Evolutionary conservation across 2,888 invertebrate genomes (phyloP), one percentile per base, ranked within the genome.

Genomic region (Hirtodrosophila alboralis): DNA sequence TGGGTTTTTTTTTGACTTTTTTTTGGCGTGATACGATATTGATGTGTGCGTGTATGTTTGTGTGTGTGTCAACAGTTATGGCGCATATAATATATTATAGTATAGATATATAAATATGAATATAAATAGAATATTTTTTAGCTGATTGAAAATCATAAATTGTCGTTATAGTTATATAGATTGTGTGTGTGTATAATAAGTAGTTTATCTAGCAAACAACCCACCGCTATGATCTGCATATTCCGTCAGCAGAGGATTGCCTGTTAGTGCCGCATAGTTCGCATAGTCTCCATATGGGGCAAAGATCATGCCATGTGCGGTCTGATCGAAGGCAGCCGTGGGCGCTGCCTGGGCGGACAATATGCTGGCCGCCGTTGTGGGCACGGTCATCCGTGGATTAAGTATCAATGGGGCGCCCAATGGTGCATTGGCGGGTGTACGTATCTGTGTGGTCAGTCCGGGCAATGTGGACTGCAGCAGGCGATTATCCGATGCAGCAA

Each of bases 151-250:
- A 34, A 63, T 61, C 56, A 56, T 49, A 47, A 41, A 21, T 52
- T 57, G 48, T 73, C 41, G 61, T 62, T 54, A 60, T 53, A 54
- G 36, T 51, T 56, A 62, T 61, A 59, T 60, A 43, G 47, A 60
- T 69, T 51, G 30, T 52, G 21, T 40, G 14, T 31, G 43, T 44
- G 14, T 33, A 45, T 12, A 23, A 6, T 14, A 31, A 30, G 21
- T 40, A 64, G 54, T 78, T 95, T 93, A 95, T 93, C 95, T 94
- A 92, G 95, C 95, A 93, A 95, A 95, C 92, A 95, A 95, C 97
- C 96, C 97, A 97, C 97, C 97, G 94, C 96, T 95, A 94, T 97
- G 96, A 93, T 97, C 97, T 90, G 96, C 94, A 93, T 96, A 96
- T 91, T 96, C 95, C 75, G 95, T 94, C 90, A 96, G 94, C 83